A percentile compares a stretch with the other conserved stretches of the same genome.
Conservation (phyloP, 2,113 vertebrate species). For the Cinclus mexicanus region DNA sequence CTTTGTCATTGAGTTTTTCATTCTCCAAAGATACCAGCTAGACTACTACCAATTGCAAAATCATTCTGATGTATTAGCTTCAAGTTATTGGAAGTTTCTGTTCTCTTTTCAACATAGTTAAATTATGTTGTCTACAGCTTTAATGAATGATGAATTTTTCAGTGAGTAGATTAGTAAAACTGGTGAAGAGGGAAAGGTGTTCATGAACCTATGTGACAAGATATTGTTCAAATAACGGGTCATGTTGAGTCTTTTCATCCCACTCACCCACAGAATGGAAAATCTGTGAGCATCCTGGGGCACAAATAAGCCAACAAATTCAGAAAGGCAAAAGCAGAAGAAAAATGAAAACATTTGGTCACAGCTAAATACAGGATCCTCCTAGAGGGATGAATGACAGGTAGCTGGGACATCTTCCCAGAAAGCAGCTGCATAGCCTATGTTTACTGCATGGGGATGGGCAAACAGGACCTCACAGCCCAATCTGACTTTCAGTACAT, state of each 20-base stretch:
- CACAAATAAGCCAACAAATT: neutral
- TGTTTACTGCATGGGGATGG: neutral
- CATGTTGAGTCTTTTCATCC: neutral
- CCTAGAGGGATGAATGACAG: neutral
- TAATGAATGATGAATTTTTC: neutral
- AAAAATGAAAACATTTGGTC: neutral
- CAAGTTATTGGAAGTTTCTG: neutral
- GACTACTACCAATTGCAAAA: neutral
- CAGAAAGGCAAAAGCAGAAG: neutral
- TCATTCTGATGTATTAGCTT: neutral
- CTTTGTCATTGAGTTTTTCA: neutral
- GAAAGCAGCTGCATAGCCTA: neutral
- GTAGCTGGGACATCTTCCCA: neutral
- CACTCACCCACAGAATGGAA: neutral
- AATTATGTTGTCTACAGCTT: neutral
- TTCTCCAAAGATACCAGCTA: neutral
- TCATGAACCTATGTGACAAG: neutral
- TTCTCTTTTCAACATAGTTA: neutral
- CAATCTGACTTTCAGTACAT: neutral
- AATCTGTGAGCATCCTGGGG: neutral
- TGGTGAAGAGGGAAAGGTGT: neutral
- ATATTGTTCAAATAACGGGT: neutral
- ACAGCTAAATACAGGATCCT: neutral
- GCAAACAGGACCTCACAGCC: neutral
- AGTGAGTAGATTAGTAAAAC: neutral